Percentiles rank a stretch among this genome's conserved stretches.
phyloP scores from a whole-genome alignment of 2,113 vertebrate species.

The Scomber japonicus region DNA sequence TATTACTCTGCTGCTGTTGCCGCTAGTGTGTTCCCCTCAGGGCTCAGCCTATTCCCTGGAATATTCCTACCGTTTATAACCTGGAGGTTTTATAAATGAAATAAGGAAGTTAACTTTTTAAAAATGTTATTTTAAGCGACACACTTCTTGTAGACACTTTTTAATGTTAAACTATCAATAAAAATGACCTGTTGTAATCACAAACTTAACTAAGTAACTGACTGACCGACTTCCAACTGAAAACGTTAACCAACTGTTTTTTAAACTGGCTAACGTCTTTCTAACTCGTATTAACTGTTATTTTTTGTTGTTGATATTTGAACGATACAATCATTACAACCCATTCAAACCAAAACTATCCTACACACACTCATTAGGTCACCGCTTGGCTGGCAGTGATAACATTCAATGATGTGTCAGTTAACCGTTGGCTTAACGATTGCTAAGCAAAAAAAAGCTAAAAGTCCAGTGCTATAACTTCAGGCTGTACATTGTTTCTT shows the following conservation, averaged over 20 bases:
- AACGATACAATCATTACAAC: no score
- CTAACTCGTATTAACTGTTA: background rate
- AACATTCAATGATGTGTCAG: conserved; percentile 65
- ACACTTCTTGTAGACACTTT: background rate
- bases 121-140: no score
- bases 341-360: background rate
- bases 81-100: background rate
- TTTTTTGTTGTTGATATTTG: no score
- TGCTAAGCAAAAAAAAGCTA: conserved; percentile 51
- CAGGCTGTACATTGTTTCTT: background rate
- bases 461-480: background rate
- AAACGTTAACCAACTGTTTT: background rate
- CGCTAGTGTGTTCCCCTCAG: conserved; percentile 19
- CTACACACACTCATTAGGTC: no score
- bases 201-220: conserved; percentile 43
- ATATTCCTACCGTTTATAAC: background rate
- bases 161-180: background rate
- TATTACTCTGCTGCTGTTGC: conserved; percentile 2
- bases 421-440: conserved; percentile 50
- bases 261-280: conserved; percentile 1
- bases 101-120: conserved; percentile 17
- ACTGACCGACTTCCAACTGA: background rate
- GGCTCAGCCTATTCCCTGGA: conserved; percentile 25
- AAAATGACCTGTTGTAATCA: conserved; percentile 16
- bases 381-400: conserved; percentile 12